Percentiles rank a stretch among this genome's conserved stretches.
Evolutionary conservation across 2,797 vertebrate genomes (phyloP).

Genomic region (Tokudaia muenninki): DNA sequence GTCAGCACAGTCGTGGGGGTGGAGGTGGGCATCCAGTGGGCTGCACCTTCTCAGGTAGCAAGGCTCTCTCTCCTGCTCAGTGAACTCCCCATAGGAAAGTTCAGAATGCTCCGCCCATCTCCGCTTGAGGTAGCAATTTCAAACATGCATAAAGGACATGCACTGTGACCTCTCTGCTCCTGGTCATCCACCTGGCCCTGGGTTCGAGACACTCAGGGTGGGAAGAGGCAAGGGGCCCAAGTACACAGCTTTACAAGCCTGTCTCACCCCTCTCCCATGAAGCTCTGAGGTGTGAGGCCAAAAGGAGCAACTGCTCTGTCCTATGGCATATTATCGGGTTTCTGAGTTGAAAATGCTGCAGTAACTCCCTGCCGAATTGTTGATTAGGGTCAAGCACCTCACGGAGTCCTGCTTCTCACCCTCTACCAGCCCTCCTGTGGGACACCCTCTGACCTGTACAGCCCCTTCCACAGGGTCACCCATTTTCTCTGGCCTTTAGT

Average conservation of each 20-base stretch:
- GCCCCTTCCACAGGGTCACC: fast-evolving
- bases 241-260: not conserved
- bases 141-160: not conserved
- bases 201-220: not conserved
- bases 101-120: fast-evolving
- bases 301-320: not conserved
- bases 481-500: not conserved
- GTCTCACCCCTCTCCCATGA: fast-evolving
- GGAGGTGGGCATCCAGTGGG: not conserved
- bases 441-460: not conserved
- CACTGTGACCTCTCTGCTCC: not conserved
- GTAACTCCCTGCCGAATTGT: not conserved
- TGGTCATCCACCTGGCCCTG: not conserved
- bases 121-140: fast-evolving
- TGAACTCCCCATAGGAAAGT: fast-evolving
- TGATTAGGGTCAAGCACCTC: not conserved
- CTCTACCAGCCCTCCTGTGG: not conserved
- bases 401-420: fast-evolving
- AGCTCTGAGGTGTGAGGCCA: not conserved
- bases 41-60: too few species aligned
- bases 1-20: not conserved
- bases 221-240: not conserved
- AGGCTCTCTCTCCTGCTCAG: too few species aligned
- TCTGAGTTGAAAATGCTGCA: not conserved
- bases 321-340: fast-evolving